Evolutionary conservation across 30 jellyfish, hydroid and myxozoan species (phyloP).

Genomic region (Pseudorhiza aurosa): DNA sequence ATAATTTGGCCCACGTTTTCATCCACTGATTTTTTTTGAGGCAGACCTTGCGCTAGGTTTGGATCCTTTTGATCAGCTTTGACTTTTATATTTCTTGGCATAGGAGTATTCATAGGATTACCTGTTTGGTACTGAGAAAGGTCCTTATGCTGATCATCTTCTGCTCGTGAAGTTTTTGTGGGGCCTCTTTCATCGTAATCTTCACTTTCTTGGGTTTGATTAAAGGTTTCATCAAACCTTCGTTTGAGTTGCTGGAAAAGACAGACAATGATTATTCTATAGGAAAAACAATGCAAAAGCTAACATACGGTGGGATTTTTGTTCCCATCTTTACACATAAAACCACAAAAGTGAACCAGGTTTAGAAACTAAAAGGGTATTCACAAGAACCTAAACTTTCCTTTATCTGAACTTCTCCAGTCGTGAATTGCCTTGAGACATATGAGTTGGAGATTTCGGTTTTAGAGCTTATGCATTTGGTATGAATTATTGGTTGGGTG

Average conservation of each 20-base stretch:
- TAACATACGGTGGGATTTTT: too few relatives aligned
- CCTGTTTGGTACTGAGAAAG: conserved; percentile 55
- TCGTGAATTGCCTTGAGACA: too few relatives aligned
- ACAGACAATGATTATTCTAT: too few relatives aligned
- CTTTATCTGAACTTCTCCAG: too few relatives aligned
- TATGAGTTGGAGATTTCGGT: too few relatives aligned
- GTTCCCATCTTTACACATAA: too few relatives aligned
- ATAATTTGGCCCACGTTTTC: conserved; percentile 10
- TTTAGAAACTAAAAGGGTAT: too few relatives aligned
- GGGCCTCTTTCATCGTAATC: conserved; percentile 67
- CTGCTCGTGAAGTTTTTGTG: conserved; percentile 54
- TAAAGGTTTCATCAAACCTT: conserved; percentile 66
- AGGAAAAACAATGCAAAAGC: too few relatives aligned
- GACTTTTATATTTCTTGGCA: conserved; percentile 59
- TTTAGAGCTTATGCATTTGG: too few relatives aligned
- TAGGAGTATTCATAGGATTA: conserved; percentile 26
- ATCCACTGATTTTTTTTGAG: conserved; percentile 22
- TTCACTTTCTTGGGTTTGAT: conserved; percentile 67
- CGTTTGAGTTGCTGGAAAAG: conserved; percentile 65
- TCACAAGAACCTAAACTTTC: too few relatives aligned
- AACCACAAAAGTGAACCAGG: too few relatives aligned
- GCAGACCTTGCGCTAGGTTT: neutral
- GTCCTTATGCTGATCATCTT: conserved; percentile 47
- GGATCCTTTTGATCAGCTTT: conserved; percentile 54
- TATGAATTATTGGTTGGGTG: too few relatives aligned